Evolutionary conservation across 2,888 invertebrate species (phyloP), one percentile per base, ranked within the genome.

Genomic region (Tetranychus piercei): DNA sequence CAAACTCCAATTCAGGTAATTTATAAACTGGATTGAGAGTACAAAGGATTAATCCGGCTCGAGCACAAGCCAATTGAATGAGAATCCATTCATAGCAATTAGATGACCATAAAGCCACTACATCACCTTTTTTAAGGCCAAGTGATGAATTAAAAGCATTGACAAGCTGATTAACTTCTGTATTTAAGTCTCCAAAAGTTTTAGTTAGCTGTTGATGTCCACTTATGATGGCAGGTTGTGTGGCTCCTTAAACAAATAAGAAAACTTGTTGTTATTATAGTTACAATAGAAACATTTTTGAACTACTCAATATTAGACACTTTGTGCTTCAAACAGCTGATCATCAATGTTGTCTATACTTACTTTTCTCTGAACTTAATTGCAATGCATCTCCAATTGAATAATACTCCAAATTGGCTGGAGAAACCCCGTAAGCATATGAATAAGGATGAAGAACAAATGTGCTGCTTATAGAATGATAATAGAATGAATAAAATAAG

Each of bases 11-110:
- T 73, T 77, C 77, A 20, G 72, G 44, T 23, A 67, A 18, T n/a
- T 73, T 77, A 45, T 77, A 76, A 66, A 74, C 73, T 43, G 77
- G 77, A 74, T 77, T 77, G 15, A 77, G 34, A 5, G 77, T 76
- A 55, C 73, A 74, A 4, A 77, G 44, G 43, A 77, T 74, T 15
- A 73, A 11, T n/a, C 77, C 77, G n/a, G 73, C 15, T 15, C 73
- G 65, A 69, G 73, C 69, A 69, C 73, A 66, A 22, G 73, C 73
- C 11, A 43, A 67, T 22, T 67, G 73, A n/a, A 73, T 67, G 20
- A 72, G 34, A 66, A 76, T 64, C 75, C 75, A 76, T 55, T 74
- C 44, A 64, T 77, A 77, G 5, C 74, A 74, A 69, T 77, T 77
- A 43, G 72, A 71, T 23, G 75, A 69, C 73, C 73, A 73, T 18